Evolutionary conservation across 2,797 vertebrate genomes (phyloP).

Genomic region (Sebastes reedi): DNA sequence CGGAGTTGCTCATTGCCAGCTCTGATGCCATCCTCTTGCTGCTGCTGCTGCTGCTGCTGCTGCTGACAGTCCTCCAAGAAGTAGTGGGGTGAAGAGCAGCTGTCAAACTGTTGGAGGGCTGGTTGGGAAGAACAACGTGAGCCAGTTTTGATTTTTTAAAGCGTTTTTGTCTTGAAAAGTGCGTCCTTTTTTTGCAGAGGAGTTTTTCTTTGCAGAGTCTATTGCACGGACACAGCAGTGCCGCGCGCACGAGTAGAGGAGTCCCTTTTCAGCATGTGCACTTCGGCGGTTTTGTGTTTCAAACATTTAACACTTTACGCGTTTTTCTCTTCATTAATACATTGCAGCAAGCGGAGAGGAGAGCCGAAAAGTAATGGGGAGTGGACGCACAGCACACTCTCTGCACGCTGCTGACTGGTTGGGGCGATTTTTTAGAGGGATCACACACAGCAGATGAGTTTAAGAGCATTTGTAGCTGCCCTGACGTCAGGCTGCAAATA

Average conservation of each 20-base stretch:
- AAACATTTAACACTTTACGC: constrained; percentile 89
- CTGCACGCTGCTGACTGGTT: constrained; percentile 73
- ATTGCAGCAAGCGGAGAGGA: constrained; percentile 80
- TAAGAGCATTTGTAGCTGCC: constrained; percentile 91
- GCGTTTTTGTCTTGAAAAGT: constrained; percentile 71
- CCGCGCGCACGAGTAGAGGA: constrained; percentile 84
- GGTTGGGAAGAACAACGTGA: constrained; percentile 91
- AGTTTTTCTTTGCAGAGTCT: constrained; percentile 84
- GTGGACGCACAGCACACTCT: constrained; percentile 18
- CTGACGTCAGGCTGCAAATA: constrained; percentile 90
- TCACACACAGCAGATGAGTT: constrained; percentile 93
- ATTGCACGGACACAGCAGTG: constrained; percentile 87
- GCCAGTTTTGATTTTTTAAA: constrained; percentile 91
- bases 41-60: constrained; percentile 88
- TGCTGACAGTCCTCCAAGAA: constrained; percentile 91
- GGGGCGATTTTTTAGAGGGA: constrained; percentile 88
- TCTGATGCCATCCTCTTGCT: constrained; percentile 94
- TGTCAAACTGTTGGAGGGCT: constrained; percentile 86
- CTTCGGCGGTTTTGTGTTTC: constrained; percentile 82
- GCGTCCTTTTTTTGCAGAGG: constrained; percentile 68
- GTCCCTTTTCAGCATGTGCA: constrained; percentile 84
- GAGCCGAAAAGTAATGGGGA: constrained; percentile 69
- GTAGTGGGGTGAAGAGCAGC: constrained; percentile 88
- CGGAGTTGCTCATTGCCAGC: constrained; percentile 98
- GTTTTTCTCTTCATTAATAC: constrained; percentile 74